Base-by-base conservation (phyloP, 1,140 invertebrate species). In the Drosophila trapezifrons region DNA sequence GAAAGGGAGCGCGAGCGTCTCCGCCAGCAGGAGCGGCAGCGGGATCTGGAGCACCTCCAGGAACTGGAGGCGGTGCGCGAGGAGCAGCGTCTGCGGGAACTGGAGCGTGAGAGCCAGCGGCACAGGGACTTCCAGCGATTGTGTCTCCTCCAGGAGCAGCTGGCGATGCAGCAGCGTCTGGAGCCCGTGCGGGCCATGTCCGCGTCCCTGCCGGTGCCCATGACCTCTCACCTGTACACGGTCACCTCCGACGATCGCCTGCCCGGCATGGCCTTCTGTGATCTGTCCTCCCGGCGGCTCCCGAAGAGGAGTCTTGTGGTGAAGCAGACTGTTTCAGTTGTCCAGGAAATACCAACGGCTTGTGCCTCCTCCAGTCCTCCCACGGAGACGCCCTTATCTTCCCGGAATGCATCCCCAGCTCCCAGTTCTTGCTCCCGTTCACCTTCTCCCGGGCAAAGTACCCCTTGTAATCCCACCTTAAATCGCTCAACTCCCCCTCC, bases 201-300 rank as follows among this genome's bases (percentile, higher is more conserved):
- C 1, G 38, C 56, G n/a, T 40, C 46, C 9, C 45, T 15, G 2
- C 25, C 56, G 0, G 59, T 84, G 5, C 35, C 42, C 1, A 72
- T 78, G 70, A 71, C 57, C 8, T 83, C 80, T 0, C 76, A 89
- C 15, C 42, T 87, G 12, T 55, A 52, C 2, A 35, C 58, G 1
- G 58, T 10, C 2, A 15, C 60, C 12, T 78, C 80, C 0, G 57
- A 52, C 4, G 87, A 84, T 8, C 87, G 87, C 3, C 60, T 90
- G 52, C 87, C 87, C 3, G 73, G 83, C 12, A 90, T 78, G 37
- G 67, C 80, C 3, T 90, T 60, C 18, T 43, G 58, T 49, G 56
- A 78, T 2, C 32, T 35, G 0, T 17, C 15, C 18, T 4, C 25
- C 0, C 13, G 22, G 18, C n/a, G 64, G 12, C 0, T 6, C 15